Base-by-base conservation (phyloP, 2,888 invertebrate genomes). In the Cyrtodaria siliqua region DNA sequence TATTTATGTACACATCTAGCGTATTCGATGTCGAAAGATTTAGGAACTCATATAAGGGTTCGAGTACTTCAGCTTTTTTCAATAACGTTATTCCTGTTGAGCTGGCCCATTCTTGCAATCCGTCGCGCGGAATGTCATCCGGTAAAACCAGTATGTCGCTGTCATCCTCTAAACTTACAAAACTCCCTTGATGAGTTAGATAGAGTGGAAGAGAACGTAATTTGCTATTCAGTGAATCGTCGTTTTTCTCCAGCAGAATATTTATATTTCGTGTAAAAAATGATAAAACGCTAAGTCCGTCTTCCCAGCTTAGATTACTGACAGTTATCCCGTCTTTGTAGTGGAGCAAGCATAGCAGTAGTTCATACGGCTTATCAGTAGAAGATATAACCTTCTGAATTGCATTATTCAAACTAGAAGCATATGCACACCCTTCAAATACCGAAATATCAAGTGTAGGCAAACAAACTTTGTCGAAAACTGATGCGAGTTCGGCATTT, bases 41-140 rank as follows among this genome's bases (percentile, higher is more conserved):
- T 9, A 70, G 38, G 47, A 42, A 63, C 1, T 44, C 24, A 20
- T 59, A 38, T 12, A 74, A 29, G 0, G 20, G 14, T 9, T 0
- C 26, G 6, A 57, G 23, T 12, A 16, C 20, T 3, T 47, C 9
- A 6, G 64, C 62, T 9, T 70, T 44, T 26, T 62, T n/a, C 9
- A 83, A 42, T 3, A 81, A 42, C 9, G 60, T 52, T 27, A 60
- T 66, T 0, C 47, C 44, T 9, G 71, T 53, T 1, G 16, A 9
- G n/a, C 26, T 9, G 6, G 76, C 80, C 75, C 75, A 79, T 56
- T 60, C 50, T 40, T 69, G 27, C 1, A 80, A 47, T 23, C 83
- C 80, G 12, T 56, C 60, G 38, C 26, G 0, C n/a, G 77, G 77
- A n/a, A 79, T 79, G 2, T 20, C 33, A 29, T 14, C 14, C 20